Base-by-base conservation (phyloP, 1,140 invertebrate genomes). In the Proctacanthus coquilletti region DNA sequence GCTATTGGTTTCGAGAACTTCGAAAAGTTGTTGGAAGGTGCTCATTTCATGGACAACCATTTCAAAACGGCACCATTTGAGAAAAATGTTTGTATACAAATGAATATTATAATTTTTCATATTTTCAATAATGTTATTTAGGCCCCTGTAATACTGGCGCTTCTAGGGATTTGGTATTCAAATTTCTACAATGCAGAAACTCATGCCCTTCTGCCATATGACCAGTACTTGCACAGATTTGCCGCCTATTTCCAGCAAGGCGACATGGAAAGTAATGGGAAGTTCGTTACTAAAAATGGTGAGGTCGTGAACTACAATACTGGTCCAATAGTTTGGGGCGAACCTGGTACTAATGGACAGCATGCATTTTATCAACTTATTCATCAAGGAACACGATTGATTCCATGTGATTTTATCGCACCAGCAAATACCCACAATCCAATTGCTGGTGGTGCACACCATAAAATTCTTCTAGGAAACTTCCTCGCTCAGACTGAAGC, bases 221-320 rank as follows among this genome's bases (percentile, higher is more conserved):
- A 99, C 62, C 85, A 99, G 65, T 99, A 98, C 62, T 62, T 99
- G 44, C 95, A 98, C 57, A 77, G 94, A 52, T 98, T 99, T 68
- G 87, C 96, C 25, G 94, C 96, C 9, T 98, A 99, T 63, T 98
- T 99, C 65, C 96, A 99, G 68, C 96, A 99, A 70, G 95, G 94
- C 9, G 96, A 99, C 60, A 99, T 99, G 96, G 96, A 99, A 65
- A 96, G 89, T 42, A 99, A 99, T 68, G 96, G 96, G 49, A 99
- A 99, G 69, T 94, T 80, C 53, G 80, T 84, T 9, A 94, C 85
- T 8, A 71, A 81, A 27, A 71, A 70, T 44, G 87, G 88, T 0
- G 56, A 73, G 25, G 58, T 56, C 13, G 91, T 89, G 1, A 61
- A 76, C 46, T 93, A 92, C 60, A 69, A 62, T 19, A 96, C 92